These are phyloP conservation scores for Drosophila glabriapex DNA, from an alignment of 2,888 invertebrate species.

Conservation along the genomic window DNA sequence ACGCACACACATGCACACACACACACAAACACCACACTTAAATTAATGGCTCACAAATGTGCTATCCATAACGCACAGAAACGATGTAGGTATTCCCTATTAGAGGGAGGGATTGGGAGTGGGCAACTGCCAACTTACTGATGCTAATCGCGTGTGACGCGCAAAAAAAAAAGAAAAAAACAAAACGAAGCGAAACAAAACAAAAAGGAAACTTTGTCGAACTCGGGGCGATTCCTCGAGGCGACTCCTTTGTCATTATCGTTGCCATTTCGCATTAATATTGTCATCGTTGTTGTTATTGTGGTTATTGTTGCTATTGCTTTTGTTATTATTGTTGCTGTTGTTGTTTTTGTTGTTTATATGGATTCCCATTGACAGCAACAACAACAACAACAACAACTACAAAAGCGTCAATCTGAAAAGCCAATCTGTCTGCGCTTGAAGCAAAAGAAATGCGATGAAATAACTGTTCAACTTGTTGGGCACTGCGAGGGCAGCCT, in stretches of 20 bases:
- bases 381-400: conserved; percentile 23
- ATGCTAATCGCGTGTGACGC: conserved; percentile 67
- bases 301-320: conserved; percentile 30
- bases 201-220: conserved; percentile 21
- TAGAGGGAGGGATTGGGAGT: not conserved
- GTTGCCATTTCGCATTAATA: conserved; percentile 60
- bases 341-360: conserved; percentile 29
- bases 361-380: conserved; percentile 43
- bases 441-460: conserved; percentile 21
- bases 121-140: conserved; percentile 47
- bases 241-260: conserved; percentile 61
- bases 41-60: conserved; percentile 75
- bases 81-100: conserved; percentile 4
- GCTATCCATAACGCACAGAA: conserved; percentile 62
- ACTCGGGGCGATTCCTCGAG: conserved; percentile 24
- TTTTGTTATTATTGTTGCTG: conserved; percentile 10
- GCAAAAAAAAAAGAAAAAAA: conserved; percentile 6
- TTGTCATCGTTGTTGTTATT: conserved; percentile 41
- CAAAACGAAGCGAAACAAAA: not conserved
- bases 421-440: conserved; percentile 61
- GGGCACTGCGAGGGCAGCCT: conserved; percentile 35
- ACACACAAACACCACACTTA: conserved; percentile 53
- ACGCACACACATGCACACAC: conserved; percentile 20
- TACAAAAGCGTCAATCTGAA: conserved; percentile 54
- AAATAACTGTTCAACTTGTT: conserved; percentile 41